Evolutionary conservation across 2,797 vertebrate species (phyloP), one percentile per base, ranked within the genome.

Genomic region (Tolypeutes matacus): DNA sequence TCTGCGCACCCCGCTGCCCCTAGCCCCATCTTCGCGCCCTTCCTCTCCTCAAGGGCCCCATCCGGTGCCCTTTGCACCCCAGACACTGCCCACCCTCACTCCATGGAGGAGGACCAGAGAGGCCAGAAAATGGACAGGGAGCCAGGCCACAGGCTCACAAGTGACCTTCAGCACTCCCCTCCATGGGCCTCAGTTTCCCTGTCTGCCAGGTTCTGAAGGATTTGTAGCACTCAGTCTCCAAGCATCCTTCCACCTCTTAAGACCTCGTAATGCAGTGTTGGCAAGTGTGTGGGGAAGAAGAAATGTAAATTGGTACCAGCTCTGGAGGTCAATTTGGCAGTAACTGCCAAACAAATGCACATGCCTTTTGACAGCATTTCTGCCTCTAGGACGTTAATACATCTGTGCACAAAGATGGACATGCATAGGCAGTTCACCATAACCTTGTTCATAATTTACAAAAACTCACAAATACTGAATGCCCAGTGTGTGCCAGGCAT

Each of bases 1-100:
- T 51, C 0, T 0, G 39, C 15, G 15, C 11, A 2, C 27, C 39
- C 36, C 31, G 3, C 7, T 27, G 17, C 69, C 8, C 0, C 17
- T 14, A 5, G 1, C 53, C 36, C 29, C 86, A 1, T 80, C 53
- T 67, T 31, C 34, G 0, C 2, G 1, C 17, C 62, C 70, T 23
- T 1, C 70, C 64, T 70, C n/a, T 23, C 14, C 6, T 49, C 5
- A 0, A 0, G 49, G n/a, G 17, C 67, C 92, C 29, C 34, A 25
- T 64, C 51, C 0, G 0, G 15, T 8, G 21, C 15, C 34, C 29
- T 69, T 56, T 20, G 58, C 25, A 9, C 39, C 53, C 17, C 12
- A 51, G 31, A 60, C 73, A n/a, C 27, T 8, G 4, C n/a, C 39
- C 23, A 73, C 25, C 73, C 75, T 20, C 6, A 18, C 34, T 64